Evolutionary conservation across 1,140 invertebrate species (phyloP), one percentile per base, ranked within the genome.

Genomic region (Steinernema feltiae): DNA sequence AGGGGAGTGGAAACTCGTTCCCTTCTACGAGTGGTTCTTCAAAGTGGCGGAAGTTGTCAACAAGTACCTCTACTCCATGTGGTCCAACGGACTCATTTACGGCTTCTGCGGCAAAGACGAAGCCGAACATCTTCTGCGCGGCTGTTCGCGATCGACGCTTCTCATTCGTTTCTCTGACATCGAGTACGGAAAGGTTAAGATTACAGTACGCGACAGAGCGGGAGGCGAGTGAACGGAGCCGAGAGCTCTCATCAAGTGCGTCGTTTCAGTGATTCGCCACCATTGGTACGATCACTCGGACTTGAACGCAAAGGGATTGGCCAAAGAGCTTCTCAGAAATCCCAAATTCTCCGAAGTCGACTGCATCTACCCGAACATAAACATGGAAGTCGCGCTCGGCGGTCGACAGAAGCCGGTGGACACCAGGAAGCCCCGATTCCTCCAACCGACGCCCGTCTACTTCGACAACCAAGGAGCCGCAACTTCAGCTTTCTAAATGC

Each of bases 201-300:
- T 85, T 69, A 86, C 84, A 32, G 84, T 85, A 0, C 80, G 81
- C n/a, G 79, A 85, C 72, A 30, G 74, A 31, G 78, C 72, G 70
- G 85, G 83, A 72, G 80, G 85, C 86, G 21, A 41, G 63, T 79
- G 29, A 75, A 30, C 1, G 17, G 0, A 21, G 46, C 17, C 1
- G 29, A 30, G 7, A 32, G 17, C 30, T 71, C 63, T 7, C 41
- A 30, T 18, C 63, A 48, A 79, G 1, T 48, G 15, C 0, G 15
- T 48, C 17, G 1, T 76, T 81, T n/a, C 24, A 86, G 84, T 78
- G 30, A 85, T 85, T 30, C 78, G 81, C 3, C 84, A 85, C 69
- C 84, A 86, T 72, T 85, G 84, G 84, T 85, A 85, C 74, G 84
- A 85, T 30, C 80, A 84, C 32, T 35, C 75, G 29, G 85, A 85